Conservation (phyloP, 2,113 vertebrate genomes). For the Dipodomys spectabilis region DNA sequence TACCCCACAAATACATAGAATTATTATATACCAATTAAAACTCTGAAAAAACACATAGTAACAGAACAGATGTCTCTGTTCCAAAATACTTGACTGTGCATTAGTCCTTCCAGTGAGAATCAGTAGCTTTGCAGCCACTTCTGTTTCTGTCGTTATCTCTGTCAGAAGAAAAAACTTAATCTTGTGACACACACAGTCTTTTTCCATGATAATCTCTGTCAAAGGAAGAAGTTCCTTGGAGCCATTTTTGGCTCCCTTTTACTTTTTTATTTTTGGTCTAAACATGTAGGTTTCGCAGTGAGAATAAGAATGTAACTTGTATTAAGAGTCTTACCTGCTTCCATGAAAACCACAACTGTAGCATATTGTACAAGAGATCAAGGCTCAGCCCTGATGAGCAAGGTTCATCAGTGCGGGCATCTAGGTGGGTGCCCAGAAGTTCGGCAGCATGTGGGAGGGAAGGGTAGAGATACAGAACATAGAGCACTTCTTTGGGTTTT, state of each 20-base stretch:
- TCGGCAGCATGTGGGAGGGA: neutral
- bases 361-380: neutral
- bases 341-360: neutral
- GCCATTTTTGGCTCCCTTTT: constrained; percentile 34
- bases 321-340: constrained; percentile 21
- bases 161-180: constrained; percentile 26
- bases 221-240: constrained; percentile 45
- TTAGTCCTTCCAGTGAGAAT: neutral
- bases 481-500: neutral
- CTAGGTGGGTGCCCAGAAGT: fast-evolving
- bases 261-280: constrained; percentile 56
- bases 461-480: neutral
- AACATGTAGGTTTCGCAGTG: constrained; percentile 11
- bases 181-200: constrained; percentile 25
- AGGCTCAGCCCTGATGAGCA: neutral
- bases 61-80: neutral
- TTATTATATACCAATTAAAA: neutral
- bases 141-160: neutral
- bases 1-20: neutral
- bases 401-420: neutral
- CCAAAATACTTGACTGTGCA: neutral
- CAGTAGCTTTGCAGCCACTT: neutral
- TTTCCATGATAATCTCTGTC: constrained; percentile 43
- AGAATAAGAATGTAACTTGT: constrained; percentile 15
- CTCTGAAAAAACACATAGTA: neutral